These are phyloP conservation scores for Candoia aspera DNA, from an alignment of 2,113 vertebrate species.

Conservation along the genomic window DNA sequence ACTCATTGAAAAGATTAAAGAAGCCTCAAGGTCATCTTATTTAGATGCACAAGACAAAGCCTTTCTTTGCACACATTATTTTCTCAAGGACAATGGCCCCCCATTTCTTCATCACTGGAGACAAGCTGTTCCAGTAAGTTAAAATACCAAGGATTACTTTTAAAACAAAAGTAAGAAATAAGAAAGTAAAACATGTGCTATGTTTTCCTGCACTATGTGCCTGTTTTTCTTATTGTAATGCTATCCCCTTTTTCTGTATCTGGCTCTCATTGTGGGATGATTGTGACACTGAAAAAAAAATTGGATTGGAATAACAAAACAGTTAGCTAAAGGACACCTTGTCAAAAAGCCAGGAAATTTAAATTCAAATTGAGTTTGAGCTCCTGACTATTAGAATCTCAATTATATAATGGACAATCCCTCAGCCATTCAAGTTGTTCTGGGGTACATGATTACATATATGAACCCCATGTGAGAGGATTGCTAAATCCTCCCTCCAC, in stretches of 20 bases:
- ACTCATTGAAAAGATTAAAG: slow-evolving; percentile 4
- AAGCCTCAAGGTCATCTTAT: neutral
- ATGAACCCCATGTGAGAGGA: neutral
- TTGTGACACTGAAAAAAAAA: neutral
- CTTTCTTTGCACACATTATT: neutral
- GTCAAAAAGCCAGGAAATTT: neutral
- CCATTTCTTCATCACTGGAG: neutral
- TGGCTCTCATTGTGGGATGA: neutral
- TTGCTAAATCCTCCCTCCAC: neutral
- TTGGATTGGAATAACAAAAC: neutral
- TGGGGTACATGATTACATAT: neutral
- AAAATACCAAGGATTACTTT: neutral
- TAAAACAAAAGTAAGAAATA: neutral
- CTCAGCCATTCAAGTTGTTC: neutral
- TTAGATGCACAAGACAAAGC: neutral
- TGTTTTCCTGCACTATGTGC: neutral
- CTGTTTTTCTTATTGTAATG: neutral
- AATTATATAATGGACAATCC: neutral
- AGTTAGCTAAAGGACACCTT: neutral
- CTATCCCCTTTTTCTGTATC: neutral
- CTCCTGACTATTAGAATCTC: neutral
- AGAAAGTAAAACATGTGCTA: neutral
- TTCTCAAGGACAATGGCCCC: neutral
- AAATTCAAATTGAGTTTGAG: neutral
- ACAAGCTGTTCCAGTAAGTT: neutral